These are phyloP conservation scores for Druon quercuslanigerum DNA, from an alignment of 1,140 invertebrate genomes.

Conservation along the genomic window DNA sequence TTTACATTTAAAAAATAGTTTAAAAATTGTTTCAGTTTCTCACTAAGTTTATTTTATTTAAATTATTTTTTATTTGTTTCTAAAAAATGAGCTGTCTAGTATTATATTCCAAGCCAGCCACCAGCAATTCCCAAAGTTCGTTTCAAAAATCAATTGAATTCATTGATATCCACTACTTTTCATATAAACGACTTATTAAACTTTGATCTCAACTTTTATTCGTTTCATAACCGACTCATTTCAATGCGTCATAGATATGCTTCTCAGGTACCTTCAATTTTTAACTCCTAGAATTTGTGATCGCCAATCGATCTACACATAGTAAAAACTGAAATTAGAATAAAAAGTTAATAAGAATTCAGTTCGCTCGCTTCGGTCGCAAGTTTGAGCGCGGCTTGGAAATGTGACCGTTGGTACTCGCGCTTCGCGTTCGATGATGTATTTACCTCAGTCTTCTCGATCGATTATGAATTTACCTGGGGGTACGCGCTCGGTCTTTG, in stretches of 20 bases:
- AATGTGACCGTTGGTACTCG: no score
- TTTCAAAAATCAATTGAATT: constrained; percentile 15
- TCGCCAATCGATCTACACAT: background rate
- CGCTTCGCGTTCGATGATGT: no score
- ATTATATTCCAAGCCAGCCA: background rate
- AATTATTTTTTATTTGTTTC: background rate
- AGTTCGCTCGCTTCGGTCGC: no score
- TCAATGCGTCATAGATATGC: background rate
- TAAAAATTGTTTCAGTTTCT: no score
- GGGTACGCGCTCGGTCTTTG: no score
- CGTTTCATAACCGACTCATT: background rate
- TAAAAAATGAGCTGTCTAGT: background rate
- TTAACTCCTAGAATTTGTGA: constrained; percentile 1
- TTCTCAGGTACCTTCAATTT: background rate
- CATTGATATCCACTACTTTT: background rate
- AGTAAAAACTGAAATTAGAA: background rate
- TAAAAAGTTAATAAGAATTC: no score
- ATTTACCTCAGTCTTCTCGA: no score
- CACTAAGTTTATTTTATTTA: no score
- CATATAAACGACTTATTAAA: constrained; percentile 15
- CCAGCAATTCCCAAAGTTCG: background rate
- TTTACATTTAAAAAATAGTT: no score
- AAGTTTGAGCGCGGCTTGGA: no score
- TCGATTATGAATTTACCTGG: no score
- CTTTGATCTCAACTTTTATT: constrained; percentile 22